Base-by-base conservation (phyloP, 2,113 vertebrate genomes). In the Poeciliopsis turrubarensis region DNA sequence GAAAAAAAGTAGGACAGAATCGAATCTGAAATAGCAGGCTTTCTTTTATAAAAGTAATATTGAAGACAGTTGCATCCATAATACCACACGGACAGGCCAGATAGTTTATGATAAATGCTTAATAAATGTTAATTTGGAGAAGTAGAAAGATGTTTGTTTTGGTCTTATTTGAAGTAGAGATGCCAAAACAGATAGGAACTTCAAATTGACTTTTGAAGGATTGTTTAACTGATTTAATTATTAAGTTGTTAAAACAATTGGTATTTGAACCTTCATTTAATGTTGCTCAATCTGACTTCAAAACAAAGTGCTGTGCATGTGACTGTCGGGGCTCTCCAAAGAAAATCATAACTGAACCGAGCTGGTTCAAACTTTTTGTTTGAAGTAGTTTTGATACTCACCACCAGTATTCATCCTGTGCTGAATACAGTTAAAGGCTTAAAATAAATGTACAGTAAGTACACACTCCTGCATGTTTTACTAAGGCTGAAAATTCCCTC, bases 381-480 rank as follows among this genome's bases (percentile, higher is more conserved):
- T 82, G 72, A 82, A 82, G 80, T 62, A 51, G n/a, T 82, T 83
- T 71, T 47, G 68, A 63, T 80, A 73, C 27, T 76, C 65, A 77
- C 70, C 15, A 15, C 70, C 77, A 84, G 65, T 72, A 74, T 73
- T n/a, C 47, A 61, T 64, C 71, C 72, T 86, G 76, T 69, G n/a
- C 47, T 79, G 6, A 85, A 77, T 70, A 63, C 60, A 81, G 68
- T 82, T 64, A 82, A 83, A 84, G 60, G 76, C 72, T 72, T 80
- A 78, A 82, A 84, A 86, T 87, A 85, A 86, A 89, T 86, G 63
- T 73, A 89, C 88, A 84, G 81, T 80, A 84, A 79, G 69, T 65
- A 22, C n/a, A 1, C 15, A 82, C 89, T 81, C 89, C 89, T 70
- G 89, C 91, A 70, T 80, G 81, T 86, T 87, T 71, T 80, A 80